Evolutionary conservation across 2,888 invertebrate species (phyloP), one percentile per base, ranked within the genome.

Genomic region (Phortica magna): DNA sequence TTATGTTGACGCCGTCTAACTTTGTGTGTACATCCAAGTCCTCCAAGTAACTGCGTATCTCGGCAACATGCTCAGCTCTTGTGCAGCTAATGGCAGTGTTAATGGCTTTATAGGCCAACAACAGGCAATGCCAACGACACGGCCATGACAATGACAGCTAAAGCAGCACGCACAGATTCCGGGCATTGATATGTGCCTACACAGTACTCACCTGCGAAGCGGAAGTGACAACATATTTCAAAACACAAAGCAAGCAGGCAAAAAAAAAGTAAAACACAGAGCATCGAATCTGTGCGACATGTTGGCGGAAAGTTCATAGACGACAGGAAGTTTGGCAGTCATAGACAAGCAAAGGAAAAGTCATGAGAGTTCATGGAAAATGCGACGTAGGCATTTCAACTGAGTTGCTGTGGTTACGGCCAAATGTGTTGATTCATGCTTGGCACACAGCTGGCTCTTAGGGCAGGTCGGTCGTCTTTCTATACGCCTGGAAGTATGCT

Each of bases 1-100:
- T 85, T 85, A 85, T 85, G 88, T 85, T 73, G 67, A 59, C 64
- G 65, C 17, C 7, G 61, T 61, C 55, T 17, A n/a, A 1, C n/a
- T 17, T 55, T 17, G 55, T 41, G 17, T 31, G n/a, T 43, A 68
- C 12, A 17, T 68, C n/a, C n/a, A n/a, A n/a, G n/a, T n/a, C n/a
- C 1, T 55, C 55, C 17, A 14, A 17, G 17, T 61, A 61, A 7
- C 31, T 61, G 17, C 19, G 7, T 61, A 61, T 61, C 19, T 14
- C 48, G 39, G 65, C 12, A 41, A 31, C 65, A 39, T 59, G 59
- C 9, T 43, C 7, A 68, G 22, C 22, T 19, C 5, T 41, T 14
- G 41, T 65, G 65, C 65, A 65, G 31, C 19, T 65, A 65, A 65
- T 65, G 65, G 31, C 41, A n/a, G 65, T 65, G 65, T 65, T 39